Evolutionary conservation across 2,113 vertebrate species (phyloP).

Genomic region (Pseudorectes ferrugineus): DNA sequence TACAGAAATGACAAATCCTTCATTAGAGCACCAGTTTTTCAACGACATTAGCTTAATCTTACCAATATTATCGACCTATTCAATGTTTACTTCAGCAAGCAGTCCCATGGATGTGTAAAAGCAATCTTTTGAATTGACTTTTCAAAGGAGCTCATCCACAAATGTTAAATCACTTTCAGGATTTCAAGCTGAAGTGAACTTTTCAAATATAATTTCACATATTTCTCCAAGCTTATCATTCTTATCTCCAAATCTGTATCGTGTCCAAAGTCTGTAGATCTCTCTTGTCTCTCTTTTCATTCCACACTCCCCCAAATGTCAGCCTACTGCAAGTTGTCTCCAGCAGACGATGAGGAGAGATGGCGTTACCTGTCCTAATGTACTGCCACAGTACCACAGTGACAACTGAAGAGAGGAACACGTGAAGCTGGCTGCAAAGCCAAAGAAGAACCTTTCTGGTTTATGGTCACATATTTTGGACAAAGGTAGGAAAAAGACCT

Average conservation of each 20-base stretch:
- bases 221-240: not conserved
- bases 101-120: not conserved
- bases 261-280: not conserved
- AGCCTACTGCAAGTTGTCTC: not conserved
- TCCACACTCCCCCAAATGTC: not conserved
- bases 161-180: not conserved
- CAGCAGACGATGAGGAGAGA: not conserved
- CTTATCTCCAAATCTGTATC: not conserved
- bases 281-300: not conserved
- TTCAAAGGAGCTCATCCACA: not conserved
- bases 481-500: not conserved
- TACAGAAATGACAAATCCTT: not conserved
- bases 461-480: not conserved
- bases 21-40: not conserved
- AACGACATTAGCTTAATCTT: not conserved
- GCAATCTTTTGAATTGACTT: not conserved
- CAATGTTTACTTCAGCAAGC: not conserved
- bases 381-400: not conserved
- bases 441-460: not conserved
- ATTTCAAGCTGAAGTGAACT: not conserved
- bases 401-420: not conserved
- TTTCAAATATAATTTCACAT: not conserved
- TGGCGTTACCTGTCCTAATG: not conserved
- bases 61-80: not conserved
- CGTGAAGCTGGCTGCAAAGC: not conserved